Evolutionary conservation across 2,888 invertebrate genomes (phyloP).

Genomic region (Penaeus monodon): DNA sequence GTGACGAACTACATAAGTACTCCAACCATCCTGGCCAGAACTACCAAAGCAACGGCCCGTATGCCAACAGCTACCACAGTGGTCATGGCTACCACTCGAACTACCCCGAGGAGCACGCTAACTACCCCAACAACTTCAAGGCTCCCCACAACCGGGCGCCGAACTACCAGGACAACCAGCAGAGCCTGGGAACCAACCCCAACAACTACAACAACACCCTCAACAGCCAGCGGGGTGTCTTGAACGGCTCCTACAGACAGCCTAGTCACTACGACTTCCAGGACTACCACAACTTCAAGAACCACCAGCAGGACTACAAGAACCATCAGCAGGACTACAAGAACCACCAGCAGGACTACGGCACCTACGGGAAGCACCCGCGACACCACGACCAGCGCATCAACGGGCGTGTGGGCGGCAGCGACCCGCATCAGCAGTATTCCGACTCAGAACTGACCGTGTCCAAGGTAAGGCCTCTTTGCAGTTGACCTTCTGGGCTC

Average conservation of each 20-base stretch:
- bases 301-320: slow-evolving; percentile 42
- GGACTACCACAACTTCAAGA: slow-evolving; percentile 59
- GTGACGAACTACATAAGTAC: slow-evolving; percentile 48
- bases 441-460: slow-evolving; percentile 55
- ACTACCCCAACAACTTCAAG: slow-evolving; percentile 46
- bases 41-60: slow-evolving; percentile 50
- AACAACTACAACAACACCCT: slow-evolving; percentile 49
- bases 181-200: slow-evolving; percentile 5
- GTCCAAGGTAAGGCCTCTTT: slow-evolving; percentile 43
- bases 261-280: slow-evolving; percentile 50
- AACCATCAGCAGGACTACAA: slow-evolving; percentile 25
- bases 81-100: slow-evolving; percentile 6
- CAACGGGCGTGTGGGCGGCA: slow-evolving; percentile 32
- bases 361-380: slow-evolving; percentile 36
- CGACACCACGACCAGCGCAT: slow-evolving; percentile 39
- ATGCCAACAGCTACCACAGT: slow-evolving; percentile 32
- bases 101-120: slow-evolving; percentile 34
- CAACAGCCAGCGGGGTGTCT: slow-evolving; percentile 35
- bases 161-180: slow-evolving; percentile 41
- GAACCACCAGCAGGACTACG: slow-evolving; percentile 33
- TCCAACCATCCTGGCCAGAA: slow-evolving; percentile 25
- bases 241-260: slow-evolving; percentile 34
- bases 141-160: slow-evolving; percentile 20
- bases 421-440: slow-evolving; percentile 43
- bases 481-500: no score